Evolutionary conservation across 2,797 vertebrate species (phyloP).

Genomic region (Xenentodon cancila): DNA sequence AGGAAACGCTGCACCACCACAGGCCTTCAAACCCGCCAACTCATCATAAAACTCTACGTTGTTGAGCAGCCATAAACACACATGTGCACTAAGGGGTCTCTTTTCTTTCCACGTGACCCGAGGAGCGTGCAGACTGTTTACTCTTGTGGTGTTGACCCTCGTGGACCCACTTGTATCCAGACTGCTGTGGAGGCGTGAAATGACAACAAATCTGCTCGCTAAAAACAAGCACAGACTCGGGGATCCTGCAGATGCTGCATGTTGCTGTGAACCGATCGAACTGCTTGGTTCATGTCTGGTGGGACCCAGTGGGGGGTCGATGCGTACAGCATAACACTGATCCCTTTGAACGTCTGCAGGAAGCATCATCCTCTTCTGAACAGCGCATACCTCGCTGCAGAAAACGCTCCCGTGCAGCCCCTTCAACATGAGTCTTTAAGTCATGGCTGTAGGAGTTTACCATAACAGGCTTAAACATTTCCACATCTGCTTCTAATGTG

Average conservation of each 20-base stretch:
- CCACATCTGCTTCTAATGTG: constrained; percentile 71
- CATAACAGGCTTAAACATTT: constrained; percentile 57
- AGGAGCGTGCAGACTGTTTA: constrained; percentile 31
- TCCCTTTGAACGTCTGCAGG: neutral
- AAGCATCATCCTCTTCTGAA: constrained; percentile 26
- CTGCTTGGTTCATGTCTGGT: neutral
- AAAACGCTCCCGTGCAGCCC: constrained; percentile 32
- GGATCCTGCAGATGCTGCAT: no score
- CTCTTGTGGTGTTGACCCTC: constrained; percentile 44
- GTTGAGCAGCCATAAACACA: constrained; percentile 61
- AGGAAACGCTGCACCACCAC: constrained; percentile 59
- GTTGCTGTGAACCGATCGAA: no score
- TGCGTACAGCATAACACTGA: constrained; percentile 10
- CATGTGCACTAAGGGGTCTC: constrained; percentile 52
- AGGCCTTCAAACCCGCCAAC: constrained; percentile 51
- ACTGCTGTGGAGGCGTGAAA: constrained; percentile 54
- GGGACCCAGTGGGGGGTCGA: constrained; percentile 32
- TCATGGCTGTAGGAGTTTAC: constrained; percentile 43
- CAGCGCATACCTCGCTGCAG: constrained; percentile 31
- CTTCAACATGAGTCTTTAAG: constrained; percentile 38
- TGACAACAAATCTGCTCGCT: constrained; percentile 48
- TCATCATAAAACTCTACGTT: constrained; percentile 61
- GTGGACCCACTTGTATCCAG: constrained; percentile 24
- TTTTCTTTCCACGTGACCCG: constrained; percentile 46
- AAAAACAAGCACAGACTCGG: neutral